Conservation (phyloP, 2,797 vertebrate genomes). For the Lepilemur septentrionalis region DNA sequence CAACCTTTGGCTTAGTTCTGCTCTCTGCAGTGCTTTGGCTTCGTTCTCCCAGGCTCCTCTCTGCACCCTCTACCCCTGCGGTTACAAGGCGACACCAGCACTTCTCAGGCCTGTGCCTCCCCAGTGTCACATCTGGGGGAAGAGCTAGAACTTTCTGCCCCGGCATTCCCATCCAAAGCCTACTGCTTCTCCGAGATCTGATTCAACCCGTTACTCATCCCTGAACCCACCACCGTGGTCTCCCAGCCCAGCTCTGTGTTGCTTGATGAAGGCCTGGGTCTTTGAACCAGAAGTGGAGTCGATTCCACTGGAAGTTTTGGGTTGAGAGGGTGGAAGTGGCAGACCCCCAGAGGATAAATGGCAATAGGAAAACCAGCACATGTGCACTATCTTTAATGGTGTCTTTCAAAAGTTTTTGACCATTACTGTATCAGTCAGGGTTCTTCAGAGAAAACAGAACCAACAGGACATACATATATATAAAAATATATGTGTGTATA, state of each 20-base stretch:
- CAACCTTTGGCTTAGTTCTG: background rate
- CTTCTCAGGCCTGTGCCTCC: background rate
- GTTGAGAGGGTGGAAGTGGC: background rate
- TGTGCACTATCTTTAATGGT: background rate
- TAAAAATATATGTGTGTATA: background rate
- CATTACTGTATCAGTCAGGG: background rate
- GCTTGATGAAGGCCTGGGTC: background rate
- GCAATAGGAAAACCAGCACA: background rate
- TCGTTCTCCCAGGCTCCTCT: background rate
- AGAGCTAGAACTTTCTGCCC: background rate
- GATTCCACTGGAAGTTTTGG: background rate
- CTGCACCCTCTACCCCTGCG: rapidly evolving
- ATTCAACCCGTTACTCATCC: background rate
- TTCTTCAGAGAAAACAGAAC: background rate
- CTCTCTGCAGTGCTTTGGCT: background rate
- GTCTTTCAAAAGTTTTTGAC: constrained; percentile 2
- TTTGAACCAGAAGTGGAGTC: background rate
- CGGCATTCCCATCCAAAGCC: background rate
- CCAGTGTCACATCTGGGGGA: background rate
- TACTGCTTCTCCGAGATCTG: background rate
- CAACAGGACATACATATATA: background rate
- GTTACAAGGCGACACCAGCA: background rate
- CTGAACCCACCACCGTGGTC: background rate
- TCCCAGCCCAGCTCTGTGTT: background rate
- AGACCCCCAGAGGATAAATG: background rate